Conservation (phyloP, 1,140 invertebrate species). For the Nebria ingens region DNA sequence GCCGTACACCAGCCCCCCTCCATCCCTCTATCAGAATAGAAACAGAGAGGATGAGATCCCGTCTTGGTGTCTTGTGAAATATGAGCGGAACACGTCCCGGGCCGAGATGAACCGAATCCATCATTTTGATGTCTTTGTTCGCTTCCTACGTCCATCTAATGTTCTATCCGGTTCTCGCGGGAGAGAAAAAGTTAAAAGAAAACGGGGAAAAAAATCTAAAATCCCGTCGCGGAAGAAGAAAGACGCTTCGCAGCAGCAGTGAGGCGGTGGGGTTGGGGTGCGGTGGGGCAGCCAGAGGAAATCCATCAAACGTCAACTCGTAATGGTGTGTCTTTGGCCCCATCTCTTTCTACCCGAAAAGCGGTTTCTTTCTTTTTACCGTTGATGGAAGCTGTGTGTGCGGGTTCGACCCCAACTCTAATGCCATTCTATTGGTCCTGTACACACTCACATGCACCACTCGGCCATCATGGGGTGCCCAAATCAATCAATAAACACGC, state of each 20-base stretch:
- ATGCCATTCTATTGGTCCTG: slow-evolving; percentile 2
- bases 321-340: slow-evolving; percentile 21
- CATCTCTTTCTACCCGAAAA: neutral
- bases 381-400: neutral
- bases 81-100: slow-evolving; percentile 36
- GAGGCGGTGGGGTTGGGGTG: slow-evolving; percentile 24
- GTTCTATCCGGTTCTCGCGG: slow-evolving; percentile 15
- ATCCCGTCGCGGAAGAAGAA: slow-evolving; percentile 14
- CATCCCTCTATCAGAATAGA: neutral
- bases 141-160: slow-evolving; percentile 15
- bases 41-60: neutral
- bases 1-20: neutral
- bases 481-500: slow-evolving; percentile 8
- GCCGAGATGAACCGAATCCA: slow-evolving; percentile 37
- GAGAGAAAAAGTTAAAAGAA: slow-evolving; percentile 11
- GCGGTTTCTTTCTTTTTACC: neutral
- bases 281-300: slow-evolving; percentile 20
- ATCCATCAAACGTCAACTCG: slow-evolving; percentile 27
- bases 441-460: too few relatives aligned
- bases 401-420: neutral
- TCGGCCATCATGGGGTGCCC: slow-evolving; percentile 1
- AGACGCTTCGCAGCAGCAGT: slow-evolving; percentile 27
- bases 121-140: slow-evolving; percentile 39
- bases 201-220: slow-evolving; percentile 6
- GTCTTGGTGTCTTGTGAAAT: slow-evolving; percentile 26